These are phyloP conservation scores for Hyles vespertilio DNA, from an alignment of 1,140 invertebrate species.

Conservation along the genomic window DNA sequence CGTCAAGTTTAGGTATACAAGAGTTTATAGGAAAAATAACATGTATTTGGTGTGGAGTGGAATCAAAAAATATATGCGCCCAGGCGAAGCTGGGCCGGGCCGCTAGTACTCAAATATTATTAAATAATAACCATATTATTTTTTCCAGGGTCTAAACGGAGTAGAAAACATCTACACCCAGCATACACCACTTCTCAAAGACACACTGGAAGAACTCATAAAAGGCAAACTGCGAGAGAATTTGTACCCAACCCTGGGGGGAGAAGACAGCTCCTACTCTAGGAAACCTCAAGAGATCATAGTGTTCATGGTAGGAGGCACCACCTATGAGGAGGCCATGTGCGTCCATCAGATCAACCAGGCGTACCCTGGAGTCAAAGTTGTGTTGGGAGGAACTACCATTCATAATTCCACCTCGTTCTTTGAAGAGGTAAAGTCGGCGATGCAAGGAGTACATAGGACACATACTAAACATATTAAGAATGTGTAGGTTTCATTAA, in stretches of 20 bases:
- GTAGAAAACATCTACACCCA: constrained; percentile 99
- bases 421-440: constrained; percentile 81
- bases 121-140: too few species aligned
- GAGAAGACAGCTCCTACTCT: constrained; percentile 72
- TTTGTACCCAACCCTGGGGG: constrained; percentile 88
- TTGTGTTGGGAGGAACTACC: constrained; percentile 93
- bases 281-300: constrained; percentile 91
- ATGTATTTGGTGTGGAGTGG: too few species aligned
- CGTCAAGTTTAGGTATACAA: too few species aligned
- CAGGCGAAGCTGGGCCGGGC: too few species aligned
- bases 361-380: constrained; percentile 82
- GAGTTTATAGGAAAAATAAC: too few species aligned
- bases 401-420: constrained; percentile 93
- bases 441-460: constrained; percentile 74
- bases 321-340: constrained; percentile 96
- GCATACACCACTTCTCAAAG: constrained; percentile 90
- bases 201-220: constrained; percentile 91
- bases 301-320: constrained; percentile 96
- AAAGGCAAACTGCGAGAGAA: constrained; percentile 91
- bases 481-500: constrained; percentile 31
- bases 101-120: too few species aligned
- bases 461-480: constrained; percentile 71
- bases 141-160: constrained; percentile 85
- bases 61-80: too few species aligned
- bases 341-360: constrained; percentile 91